Evolutionary conservation across 2,797 vertebrate species (phyloP).

Genomic region (Sitta carolinensis): DNA sequence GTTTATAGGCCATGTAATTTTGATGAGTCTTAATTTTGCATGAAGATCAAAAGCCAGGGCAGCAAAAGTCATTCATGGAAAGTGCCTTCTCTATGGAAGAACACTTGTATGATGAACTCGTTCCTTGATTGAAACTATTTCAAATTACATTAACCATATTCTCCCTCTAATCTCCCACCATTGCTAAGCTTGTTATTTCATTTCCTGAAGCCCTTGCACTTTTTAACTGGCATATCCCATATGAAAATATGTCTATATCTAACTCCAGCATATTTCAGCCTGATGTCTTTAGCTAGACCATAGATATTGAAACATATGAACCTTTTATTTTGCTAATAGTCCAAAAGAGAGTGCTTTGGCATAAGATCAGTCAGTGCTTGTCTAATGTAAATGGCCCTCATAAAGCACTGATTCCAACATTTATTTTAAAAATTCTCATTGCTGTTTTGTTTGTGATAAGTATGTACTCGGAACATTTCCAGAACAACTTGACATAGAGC

Average conservation of each 20-base stretch:
- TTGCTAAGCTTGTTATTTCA: slow-evolving; percentile 55
- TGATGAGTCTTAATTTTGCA: slow-evolving; percentile 81
- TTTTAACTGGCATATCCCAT: slow-evolving; percentile 28
- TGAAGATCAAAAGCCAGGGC: slow-evolving; percentile 77
- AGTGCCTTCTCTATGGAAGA: slow-evolving; percentile 59
- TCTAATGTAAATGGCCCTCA: not conserved
- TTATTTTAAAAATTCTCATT: slow-evolving; percentile 30
- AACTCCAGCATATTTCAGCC: slow-evolving; percentile 44
- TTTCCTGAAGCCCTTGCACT: slow-evolving; percentile 37
- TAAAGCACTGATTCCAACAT: not conserved
- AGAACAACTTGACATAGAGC: not conserved
- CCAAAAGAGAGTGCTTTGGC: slow-evolving; percentile 34
- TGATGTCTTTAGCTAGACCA: slow-evolving; percentile 4
- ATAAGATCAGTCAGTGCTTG: not conserved
- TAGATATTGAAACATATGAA: not conserved
- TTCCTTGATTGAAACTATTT: slow-evolving; percentile 60
- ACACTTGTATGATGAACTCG: slow-evolving; percentile 53
- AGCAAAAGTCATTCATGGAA: slow-evolving; percentile 73
- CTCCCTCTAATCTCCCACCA: slow-evolving; percentile 8
- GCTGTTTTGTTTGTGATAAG: slow-evolving; percentile 45
- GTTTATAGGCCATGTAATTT: slow-evolving; percentile 80
- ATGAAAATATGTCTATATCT: slow-evolving; percentile 31
- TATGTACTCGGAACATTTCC: not conserved
- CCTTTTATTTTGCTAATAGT: slow-evolving; percentile 45
- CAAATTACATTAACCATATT: slow-evolving; percentile 61